Conservation (phyloP, 1,140 invertebrate species). For the Calliopsis andreniformis region DNA sequence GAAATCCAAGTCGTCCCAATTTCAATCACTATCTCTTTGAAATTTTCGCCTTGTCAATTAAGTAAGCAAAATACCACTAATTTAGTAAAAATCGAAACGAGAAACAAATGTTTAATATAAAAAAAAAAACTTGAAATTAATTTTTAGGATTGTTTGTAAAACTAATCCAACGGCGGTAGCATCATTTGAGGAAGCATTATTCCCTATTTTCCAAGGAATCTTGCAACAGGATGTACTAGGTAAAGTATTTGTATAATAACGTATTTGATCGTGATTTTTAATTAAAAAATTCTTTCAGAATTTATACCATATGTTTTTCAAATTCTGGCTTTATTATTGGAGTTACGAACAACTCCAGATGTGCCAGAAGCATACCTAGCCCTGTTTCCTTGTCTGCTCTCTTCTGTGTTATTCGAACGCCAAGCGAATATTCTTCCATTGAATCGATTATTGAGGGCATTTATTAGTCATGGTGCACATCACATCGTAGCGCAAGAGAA, state of each 20-base stretch:
- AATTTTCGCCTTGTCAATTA: slow-evolving; percentile 93
- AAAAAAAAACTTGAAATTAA: slow-evolving; percentile 13
- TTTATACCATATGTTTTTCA: slow-evolving; percentile 99
- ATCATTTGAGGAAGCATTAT: slow-evolving; percentile 95
- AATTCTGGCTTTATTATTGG: slow-evolving; percentile 95
- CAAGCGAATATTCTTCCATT: slow-evolving; percentile 95
- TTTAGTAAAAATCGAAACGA: neutral
- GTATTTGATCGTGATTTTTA: slow-evolving; percentile 1
- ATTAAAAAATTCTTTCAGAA: slow-evolving; percentile 84
- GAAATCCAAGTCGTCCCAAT: slow-evolving; percentile 97
- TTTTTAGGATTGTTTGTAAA: slow-evolving; percentile 90
- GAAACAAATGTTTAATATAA: neutral
- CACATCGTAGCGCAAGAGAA: slow-evolving; percentile 88
- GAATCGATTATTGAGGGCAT: slow-evolving; percentile 93
- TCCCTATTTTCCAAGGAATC: slow-evolving; percentile 96
- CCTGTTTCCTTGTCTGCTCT: slow-evolving; percentile 93
- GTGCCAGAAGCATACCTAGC: slow-evolving; percentile 93
- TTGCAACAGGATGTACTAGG: slow-evolving; percentile 96
- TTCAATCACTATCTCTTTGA: slow-evolving; percentile 99
- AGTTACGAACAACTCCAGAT: slow-evolving; percentile 84
- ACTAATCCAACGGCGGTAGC: slow-evolving; percentile 88
- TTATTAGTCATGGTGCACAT: slow-evolving; percentile 87
- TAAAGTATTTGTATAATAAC: slow-evolving; percentile 41
- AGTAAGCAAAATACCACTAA: slow-evolving; percentile 79
- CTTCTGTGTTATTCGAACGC: slow-evolving; percentile 95